Percentiles rank a stretch among this genome's conserved stretches.
Conservation (phyloP, 2,113 vertebrate species). For the Beaufortia kweichowensis region DNA sequence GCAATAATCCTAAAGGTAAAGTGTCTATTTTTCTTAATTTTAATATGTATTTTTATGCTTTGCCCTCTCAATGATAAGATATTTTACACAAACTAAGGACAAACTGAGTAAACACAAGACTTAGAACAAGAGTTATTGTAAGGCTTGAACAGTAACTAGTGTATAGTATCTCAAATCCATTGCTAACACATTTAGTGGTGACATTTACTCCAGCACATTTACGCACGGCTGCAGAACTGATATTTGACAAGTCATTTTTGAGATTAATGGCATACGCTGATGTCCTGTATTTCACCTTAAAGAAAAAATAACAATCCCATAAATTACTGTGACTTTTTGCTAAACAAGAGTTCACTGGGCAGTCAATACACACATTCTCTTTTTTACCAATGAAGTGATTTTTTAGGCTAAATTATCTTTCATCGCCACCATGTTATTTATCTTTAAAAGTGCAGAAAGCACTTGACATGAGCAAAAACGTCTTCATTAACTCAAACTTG, state of each 20-base stretch:
- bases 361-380: conserved; percentile 28
- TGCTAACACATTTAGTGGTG: conserved; percentile 12
- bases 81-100: too few species aligned
- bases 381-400: conserved; percentile 22
- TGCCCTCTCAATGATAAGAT: too few species aligned
- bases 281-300: conserved; percentile 59
- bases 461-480: background rate
- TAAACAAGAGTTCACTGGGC: conserved; percentile 34
- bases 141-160: too few species aligned
- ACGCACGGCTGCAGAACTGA: conserved; percentile 44
- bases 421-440: conserved; percentile 1
- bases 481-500: background rate
- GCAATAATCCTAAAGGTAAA: too few species aligned
- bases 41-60: too few species aligned
- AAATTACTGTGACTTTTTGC: conserved; percentile 1
- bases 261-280: conserved; percentile 53
- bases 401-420: background rate
- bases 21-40: too few species aligned
- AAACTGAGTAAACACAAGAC: too few species aligned
- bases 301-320: conserved; percentile 34
- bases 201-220: conserved; percentile 52
- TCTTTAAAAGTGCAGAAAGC: background rate
- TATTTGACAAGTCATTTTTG: conserved; percentile 53
- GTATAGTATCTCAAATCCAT: too few species aligned
- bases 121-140: too few species aligned